Evolutionary conservation across 2,113 vertebrate genomes (phyloP), one percentile per base, ranked within the genome.

Genomic region (Pao palembangensis): DNA sequence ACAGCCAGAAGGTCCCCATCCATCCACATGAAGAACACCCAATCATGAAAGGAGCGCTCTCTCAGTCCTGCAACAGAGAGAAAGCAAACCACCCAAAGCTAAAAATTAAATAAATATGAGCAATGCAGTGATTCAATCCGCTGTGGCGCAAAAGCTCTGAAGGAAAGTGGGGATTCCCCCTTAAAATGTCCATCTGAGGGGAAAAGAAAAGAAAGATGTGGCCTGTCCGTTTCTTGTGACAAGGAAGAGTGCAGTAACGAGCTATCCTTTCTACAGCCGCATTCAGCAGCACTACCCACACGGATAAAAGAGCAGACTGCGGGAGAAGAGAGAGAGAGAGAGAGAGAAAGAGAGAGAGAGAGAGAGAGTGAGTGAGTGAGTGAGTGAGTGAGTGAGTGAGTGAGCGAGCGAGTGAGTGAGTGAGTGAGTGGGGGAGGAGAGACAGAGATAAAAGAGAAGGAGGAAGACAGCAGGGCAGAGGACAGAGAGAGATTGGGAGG

Each of bases 261-360:
- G 69, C 70, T 80, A 68, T 76, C 78, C 68, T 76, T 78, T 75
- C 71, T 78, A 63, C 74, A 85, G 80, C 84, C 84, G 88, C 88
- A 85, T 79, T 76, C 81, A 79, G 69, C 41, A 8, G 72, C 82
- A 81, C 71, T 78, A 80, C 74, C 78, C 73, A 80, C 84, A 84
- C 82, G 78, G 81, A 68, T 78, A 69, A 61, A 47, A 65, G 82
- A 71, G 81, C 69, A 71, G 71, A 76, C 81, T 73, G 80, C 73
- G 31, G 18, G 34, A 20, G 47, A 3, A 5, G 14, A 15, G 38
- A 0, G 46, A 8, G 52, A 4, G 43, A 1, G 46, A 6, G 43
- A 25, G 61, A n/a, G 53, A 21, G 58, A 16, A 44, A 38, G 63
- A 13, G 42, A 16, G 49, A 38, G 63, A 10, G 42, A 5, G 14